A percentile compares a stretch with the other conserved stretches of the same genome.
phyloP scores from a whole-genome alignment of 2,888 invertebrate genomes.

The Elmis aenea region DNA sequence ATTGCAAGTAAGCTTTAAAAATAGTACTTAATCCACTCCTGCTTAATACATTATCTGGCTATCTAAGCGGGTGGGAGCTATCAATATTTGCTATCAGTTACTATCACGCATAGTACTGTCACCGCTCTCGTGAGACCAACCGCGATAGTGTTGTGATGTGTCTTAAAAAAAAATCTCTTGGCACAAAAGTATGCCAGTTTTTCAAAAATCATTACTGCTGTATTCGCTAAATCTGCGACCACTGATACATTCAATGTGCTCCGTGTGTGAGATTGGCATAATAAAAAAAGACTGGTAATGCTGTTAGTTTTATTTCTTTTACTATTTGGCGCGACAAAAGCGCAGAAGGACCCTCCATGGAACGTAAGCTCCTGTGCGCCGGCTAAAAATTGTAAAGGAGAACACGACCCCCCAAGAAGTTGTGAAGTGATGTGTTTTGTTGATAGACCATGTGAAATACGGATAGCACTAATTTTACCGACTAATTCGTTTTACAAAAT shows the following conservation, averaged over 20 bases:
- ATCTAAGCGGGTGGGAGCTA: conserved; percentile 38
- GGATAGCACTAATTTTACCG: conserved; percentile 63
- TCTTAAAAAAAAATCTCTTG: conserved; percentile 3
- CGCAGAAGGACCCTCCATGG: conserved; percentile 12
- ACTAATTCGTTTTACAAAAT: conserved; percentile 52
- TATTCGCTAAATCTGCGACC: too few relatives aligned
- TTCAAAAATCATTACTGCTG: too few relatives aligned
- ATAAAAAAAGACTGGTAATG: conserved; percentile 17
- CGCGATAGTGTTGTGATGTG: conserved; percentile 18
- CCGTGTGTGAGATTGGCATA: too few relatives aligned
- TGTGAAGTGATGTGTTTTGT: conserved; percentile 33
- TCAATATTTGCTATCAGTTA: conserved; percentile 38
- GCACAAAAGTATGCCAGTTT: too few relatives aligned
- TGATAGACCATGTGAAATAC: conserved; percentile 55
- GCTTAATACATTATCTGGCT: conserved; percentile 27
- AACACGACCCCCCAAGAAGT: conserved; percentile 9
- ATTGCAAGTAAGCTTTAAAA: conserved; percentile 4
- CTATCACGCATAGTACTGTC: conserved; percentile 23
- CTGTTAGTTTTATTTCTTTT: conserved; percentile 15
- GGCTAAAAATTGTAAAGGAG: conserved; percentile 12
- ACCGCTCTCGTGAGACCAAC: conserved; percentile 17
- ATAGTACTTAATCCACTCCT: conserved; percentile 18
- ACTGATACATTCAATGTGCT: too few relatives aligned
- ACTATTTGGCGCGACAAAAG: conserved; percentile 9
- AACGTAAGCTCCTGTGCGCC: conserved; percentile 7